Percentiles rank a stretch among this genome's conserved stretches.
Conservation (phyloP, 2,113 vertebrate species). For the Axis porcinus region DNA sequence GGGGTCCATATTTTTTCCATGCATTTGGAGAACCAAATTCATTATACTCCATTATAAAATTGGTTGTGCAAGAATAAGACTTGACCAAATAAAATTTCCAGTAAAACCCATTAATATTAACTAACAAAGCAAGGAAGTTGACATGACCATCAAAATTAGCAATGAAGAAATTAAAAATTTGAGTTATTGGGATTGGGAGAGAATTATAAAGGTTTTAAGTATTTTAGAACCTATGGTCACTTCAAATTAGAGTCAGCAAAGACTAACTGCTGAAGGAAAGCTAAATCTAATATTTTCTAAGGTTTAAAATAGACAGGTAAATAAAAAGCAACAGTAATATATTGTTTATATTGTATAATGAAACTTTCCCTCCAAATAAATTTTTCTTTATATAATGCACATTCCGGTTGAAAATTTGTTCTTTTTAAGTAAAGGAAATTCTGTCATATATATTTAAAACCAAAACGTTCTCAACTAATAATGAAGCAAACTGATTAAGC, state of each 20-base stretch:
- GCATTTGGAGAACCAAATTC: conserved; percentile 91
- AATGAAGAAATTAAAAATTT: conserved; percentile 75
- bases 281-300: not conserved
- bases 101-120: conserved; percentile 74
- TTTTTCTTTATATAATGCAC: not conserved
- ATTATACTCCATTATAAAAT: conserved; percentile 91
- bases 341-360: conserved; percentile 59
- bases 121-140: not conserved
- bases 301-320: conserved; percentile 33
- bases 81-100: conserved; percentile 83
- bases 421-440: conserved; percentile 14
- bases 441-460: not conserved
- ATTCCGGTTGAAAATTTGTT: not conserved
- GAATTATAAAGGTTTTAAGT: conserved; percentile 71
- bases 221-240: conserved; percentile 76
- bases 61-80: conserved; percentile 83
- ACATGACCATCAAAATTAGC: conserved; percentile 26
- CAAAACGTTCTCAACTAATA: not conserved
- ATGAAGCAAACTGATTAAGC: not conserved
- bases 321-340: not conserved
- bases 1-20: conserved; percentile 88
- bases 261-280: not conserved
- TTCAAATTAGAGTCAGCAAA: not conserved
- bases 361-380: conserved; percentile 27
- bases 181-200: conserved; percentile 70